Conservation (phyloP, 2,113 vertebrate genomes). For the Pelecanoides urinatrix region DNA sequence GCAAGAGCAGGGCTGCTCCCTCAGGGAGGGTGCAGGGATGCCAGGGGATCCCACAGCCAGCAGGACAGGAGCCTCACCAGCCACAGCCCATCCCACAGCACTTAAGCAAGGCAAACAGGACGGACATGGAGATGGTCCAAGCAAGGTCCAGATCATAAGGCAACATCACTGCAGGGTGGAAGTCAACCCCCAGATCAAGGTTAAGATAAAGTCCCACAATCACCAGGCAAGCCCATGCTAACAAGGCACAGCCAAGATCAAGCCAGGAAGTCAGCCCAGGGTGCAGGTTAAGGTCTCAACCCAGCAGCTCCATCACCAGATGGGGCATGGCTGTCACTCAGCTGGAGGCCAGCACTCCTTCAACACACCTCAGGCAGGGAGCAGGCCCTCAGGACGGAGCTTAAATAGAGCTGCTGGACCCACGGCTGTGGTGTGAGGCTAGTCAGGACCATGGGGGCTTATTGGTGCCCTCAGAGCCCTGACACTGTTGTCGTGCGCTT, state of each 20-base stretch:
- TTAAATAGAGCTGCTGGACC: not conserved
- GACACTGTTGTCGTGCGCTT: not conserved
- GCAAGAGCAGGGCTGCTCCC: not conserved
- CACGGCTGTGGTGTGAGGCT: not conserved
- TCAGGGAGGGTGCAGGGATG: not conserved
- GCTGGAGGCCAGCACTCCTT: not conserved
- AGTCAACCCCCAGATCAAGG: not conserved
- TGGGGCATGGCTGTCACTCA: not conserved
- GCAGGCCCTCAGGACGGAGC: fast-evolving
- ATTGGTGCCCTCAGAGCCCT: not conserved
- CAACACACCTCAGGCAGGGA: not conserved
- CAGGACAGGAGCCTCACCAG: not conserved
- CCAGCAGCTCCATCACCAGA: not conserved
- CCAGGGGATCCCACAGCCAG: not conserved
- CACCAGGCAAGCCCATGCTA: not conserved
- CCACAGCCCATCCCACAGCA: not conserved
- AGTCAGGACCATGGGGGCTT: not conserved
- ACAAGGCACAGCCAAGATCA: not conserved
- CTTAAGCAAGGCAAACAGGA: not conserved
- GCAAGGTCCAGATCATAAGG: not conserved
- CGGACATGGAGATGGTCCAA: not conserved
- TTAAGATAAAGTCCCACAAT: not conserved
- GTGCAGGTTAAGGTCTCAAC: not conserved
- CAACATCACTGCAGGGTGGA: not conserved
- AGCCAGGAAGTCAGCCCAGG: not conserved